phyloP scores from a whole-genome alignment of 1,140 invertebrate genomes.

The Bombus picipes region DNA sequence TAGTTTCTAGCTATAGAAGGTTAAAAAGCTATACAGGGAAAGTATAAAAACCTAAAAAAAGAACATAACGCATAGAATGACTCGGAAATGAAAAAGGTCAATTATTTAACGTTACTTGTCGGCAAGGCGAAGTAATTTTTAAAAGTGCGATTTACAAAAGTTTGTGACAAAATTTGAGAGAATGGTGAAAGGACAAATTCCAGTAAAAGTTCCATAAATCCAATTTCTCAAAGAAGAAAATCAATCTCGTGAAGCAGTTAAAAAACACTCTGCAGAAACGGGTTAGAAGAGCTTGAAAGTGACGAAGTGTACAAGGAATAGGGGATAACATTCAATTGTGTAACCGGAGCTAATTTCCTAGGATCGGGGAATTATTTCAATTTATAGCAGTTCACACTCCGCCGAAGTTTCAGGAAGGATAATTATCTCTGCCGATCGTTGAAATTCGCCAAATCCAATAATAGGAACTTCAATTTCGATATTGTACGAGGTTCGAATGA shows the following conservation, averaged over 20 bases:
- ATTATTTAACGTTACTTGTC: not conserved
- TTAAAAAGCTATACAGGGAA: not conserved
- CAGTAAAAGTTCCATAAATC: not conserved
- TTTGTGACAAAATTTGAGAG: not conserved
- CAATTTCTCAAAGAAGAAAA: not conserved
- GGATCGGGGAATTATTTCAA: not conserved
- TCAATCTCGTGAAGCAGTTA: not conserved
- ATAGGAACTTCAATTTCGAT: conserved; percentile 18
- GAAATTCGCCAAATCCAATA: conserved; percentile 7
- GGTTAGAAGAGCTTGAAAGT: not conserved
- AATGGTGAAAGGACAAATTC: not conserved
- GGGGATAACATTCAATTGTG: not conserved
- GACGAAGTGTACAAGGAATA: too few relatives aligned
- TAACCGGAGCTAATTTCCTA: not conserved
- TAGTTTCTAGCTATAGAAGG: not conserved
- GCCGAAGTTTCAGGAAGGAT: not conserved
- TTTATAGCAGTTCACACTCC: not conserved
- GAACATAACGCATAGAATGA: not conserved
- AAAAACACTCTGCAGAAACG: not conserved
- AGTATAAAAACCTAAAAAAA: not conserved
- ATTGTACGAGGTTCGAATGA: not conserved
- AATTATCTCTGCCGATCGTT: conserved; percentile 9
- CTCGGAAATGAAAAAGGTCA: not conserved
- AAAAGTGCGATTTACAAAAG: not conserved
- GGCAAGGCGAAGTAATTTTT: too few relatives aligned